phyloP scores from a whole-genome alignment of 2,113 vertebrate species.

The Isurus oxyrinchus region DNA sequence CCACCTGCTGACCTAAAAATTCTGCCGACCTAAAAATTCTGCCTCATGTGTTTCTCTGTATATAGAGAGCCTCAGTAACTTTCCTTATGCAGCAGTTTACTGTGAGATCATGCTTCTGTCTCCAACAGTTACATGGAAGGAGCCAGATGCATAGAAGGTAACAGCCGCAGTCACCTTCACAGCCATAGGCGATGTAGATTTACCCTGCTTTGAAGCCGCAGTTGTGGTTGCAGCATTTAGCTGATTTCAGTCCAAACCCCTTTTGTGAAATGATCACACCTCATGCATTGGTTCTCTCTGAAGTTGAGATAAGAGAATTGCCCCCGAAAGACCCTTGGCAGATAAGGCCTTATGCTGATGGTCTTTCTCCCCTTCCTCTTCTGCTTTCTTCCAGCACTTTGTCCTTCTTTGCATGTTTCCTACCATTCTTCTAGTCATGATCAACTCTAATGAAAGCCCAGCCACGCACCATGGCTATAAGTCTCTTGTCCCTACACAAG shows the following conservation, averaged over 20 bases:
- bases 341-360: not conserved
- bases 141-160: not conserved
- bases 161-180: not conserved
- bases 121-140: not conserved
- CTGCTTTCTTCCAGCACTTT: not conserved
- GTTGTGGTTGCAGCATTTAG: not conserved
- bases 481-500: not conserved
- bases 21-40: too few relatives aligned
- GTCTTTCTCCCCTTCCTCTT: not conserved
- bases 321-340: not conserved
- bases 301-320: not conserved
- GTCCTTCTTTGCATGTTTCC: not conserved
- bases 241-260: not conserved
- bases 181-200: not conserved
- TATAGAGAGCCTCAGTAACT: not conserved
- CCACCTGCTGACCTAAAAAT: too few relatives aligned
- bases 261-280: not conserved
- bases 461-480: not conserved
- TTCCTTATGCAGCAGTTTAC: not conserved
- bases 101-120: not conserved
- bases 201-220: not conserved
- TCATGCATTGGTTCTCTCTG: not conserved
- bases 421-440: not conserved
- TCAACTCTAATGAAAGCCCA: not conserved
- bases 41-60: not conserved